These are phyloP conservation scores for Cyprinella venusta DNA, from an alignment of 2,797 vertebrate genomes.

Conservation along the genomic window DNA sequence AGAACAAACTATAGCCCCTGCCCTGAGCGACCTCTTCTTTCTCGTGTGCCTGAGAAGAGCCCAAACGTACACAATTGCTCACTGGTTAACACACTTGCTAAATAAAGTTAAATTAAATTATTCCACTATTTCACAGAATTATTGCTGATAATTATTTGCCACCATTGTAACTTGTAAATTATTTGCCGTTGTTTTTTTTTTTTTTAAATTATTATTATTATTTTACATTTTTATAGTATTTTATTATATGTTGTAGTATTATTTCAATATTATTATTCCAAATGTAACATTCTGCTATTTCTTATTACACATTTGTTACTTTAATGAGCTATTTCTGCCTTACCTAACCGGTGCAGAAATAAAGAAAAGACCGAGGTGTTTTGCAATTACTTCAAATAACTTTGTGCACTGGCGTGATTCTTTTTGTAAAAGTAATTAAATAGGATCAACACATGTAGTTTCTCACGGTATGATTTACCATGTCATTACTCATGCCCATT, in stretches of 20 bases:
- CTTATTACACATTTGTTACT: not conserved
- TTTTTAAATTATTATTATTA: too few species aligned
- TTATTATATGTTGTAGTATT: too few species aligned
- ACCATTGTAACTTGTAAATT: not conserved
- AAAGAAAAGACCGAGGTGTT: not conserved
- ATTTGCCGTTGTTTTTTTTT: too few species aligned
- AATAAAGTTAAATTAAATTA: not conserved
- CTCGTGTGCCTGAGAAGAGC: constrained; percentile 43
- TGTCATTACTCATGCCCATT: not conserved
- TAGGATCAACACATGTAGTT: not conserved
- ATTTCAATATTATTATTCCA: not conserved
- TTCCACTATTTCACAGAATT: not conserved
- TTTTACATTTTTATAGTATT: too few species aligned
- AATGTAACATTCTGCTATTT: not conserved
- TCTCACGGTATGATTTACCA: not conserved
- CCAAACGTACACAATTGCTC: constrained; percentile 19
- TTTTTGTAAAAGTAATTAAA: not conserved
- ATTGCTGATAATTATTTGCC: not conserved
- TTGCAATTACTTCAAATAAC: not conserved
- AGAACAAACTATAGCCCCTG: constrained; percentile 54
- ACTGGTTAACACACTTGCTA: constrained; percentile 2
- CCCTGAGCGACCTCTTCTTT: constrained; percentile 52
- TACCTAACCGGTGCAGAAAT: not conserved
- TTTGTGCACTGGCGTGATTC: not conserved
- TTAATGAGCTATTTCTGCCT: not conserved